Conservation (phyloP, 2,113 vertebrate genomes). For the Xenus cinereus region DNA sequence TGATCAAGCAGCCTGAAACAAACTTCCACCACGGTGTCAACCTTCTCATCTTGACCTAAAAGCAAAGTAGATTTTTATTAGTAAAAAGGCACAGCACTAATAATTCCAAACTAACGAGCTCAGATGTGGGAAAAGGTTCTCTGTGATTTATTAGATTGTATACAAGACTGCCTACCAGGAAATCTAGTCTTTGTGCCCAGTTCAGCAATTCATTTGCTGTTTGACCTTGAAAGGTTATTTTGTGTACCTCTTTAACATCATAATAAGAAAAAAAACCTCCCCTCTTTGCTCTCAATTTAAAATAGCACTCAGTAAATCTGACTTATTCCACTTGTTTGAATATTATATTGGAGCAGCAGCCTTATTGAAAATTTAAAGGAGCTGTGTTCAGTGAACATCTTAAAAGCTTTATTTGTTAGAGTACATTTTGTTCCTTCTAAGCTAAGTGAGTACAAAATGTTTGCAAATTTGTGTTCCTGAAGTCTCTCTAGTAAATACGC, state of each 20-base stretch:
- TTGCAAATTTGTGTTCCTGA: constrained; percentile 49
- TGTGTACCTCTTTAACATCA: neutral
- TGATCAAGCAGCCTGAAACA: neutral
- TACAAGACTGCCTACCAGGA: neutral
- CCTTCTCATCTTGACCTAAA: neutral
- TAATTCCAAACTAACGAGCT: neutral
- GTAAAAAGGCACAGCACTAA: neutral
- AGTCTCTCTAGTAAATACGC: constrained; percentile 27
- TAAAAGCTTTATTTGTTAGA: constrained; percentile 36
- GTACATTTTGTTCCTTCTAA: constrained; percentile 33
- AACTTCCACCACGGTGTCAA: neutral
- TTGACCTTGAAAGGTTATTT: neutral
- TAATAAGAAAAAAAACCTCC: neutral
- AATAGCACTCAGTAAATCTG: neutral
- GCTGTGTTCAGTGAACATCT: neutral
- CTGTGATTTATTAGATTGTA: neutral
- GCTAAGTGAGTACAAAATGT: constrained; percentile 48
- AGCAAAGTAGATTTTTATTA: neutral
- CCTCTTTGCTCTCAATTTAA: neutral
- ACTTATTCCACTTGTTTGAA: neutral
- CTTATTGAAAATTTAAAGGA: constrained; percentile 28
- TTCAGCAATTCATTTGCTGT: neutral
- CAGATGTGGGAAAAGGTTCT: neutral
- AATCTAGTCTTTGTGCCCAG: neutral
- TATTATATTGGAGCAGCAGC: neutral